These are phyloP conservation scores for Charadrius vociferus DNA, from an alignment of 2,113 vertebrate genomes.

Conservation along the genomic window DNA sequence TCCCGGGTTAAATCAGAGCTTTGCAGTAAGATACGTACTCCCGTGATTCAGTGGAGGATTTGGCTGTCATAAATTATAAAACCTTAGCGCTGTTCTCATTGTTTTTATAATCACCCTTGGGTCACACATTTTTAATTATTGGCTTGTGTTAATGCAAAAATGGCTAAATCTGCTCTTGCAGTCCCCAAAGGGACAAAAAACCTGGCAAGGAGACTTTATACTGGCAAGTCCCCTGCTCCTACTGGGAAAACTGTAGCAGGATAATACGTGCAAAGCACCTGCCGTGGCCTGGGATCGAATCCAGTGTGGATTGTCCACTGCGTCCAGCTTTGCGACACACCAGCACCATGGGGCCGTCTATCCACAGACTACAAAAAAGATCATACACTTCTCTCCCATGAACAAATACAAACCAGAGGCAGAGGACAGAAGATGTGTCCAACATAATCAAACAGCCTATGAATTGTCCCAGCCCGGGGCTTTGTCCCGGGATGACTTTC, in stretches of 20 bases:
- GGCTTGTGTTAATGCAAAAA: neutral
- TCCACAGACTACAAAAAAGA: neutral
- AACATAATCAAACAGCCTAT: neutral
- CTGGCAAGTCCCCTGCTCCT: neutral
- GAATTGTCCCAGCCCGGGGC: neutral
- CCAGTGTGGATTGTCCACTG: neutral
- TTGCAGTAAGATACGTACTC: neutral
- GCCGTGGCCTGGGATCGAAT: neutral
- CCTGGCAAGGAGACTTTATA: neutral
- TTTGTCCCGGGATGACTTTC: neutral
- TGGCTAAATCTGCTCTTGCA: neutral
- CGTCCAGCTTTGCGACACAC: neutral
- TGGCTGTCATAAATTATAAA: neutral
- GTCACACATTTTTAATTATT: neutral
- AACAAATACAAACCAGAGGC: neutral
- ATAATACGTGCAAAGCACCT: neutral
- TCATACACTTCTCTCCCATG: neutral
- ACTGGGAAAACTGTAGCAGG: neutral
- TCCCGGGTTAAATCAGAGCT: neutral
- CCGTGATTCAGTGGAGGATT: accelerated
- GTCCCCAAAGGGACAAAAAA: neutral
- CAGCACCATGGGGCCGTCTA: neutral
- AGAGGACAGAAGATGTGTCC: neutral
- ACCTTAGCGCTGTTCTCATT: neutral
- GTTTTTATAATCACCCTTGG: neutral